Conservation (phyloP, 2,113 vertebrate species). For the Pluvianellus socialis region DNA sequence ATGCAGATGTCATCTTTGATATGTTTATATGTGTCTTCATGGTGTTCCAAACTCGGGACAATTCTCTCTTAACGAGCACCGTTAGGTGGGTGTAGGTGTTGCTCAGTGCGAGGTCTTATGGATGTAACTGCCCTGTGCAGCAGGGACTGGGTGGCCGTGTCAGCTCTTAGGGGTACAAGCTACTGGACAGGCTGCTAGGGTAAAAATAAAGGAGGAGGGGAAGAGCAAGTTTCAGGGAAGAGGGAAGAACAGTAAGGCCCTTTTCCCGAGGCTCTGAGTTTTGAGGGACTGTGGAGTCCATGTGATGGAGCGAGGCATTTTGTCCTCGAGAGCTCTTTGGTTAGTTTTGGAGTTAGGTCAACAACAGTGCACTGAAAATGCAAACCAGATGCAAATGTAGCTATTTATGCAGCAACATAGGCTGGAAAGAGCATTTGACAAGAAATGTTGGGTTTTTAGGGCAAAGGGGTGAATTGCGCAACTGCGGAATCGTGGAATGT, state of each 20-base stretch:
- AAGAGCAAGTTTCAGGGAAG: not conserved
- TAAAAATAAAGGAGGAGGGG: not conserved
- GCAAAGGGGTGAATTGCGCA: not conserved
- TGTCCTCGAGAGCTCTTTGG: not conserved
- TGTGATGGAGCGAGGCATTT: not conserved
- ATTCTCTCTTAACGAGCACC: not conserved
- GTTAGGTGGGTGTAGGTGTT: rapidly evolving
- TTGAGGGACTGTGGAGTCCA: rapidly evolving
- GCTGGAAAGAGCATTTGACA: not conserved
- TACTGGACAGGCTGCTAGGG: not conserved
- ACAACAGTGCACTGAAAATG: not conserved
- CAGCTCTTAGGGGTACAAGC: not conserved
- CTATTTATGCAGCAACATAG: not conserved
- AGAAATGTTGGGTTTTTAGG: not conserved
- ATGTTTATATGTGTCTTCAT: not conserved
- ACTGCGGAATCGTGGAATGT: not conserved
- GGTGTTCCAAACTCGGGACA: rapidly evolving
- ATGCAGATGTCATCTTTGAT: not conserved
- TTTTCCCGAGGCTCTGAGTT: not conserved
- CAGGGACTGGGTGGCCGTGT: not conserved
- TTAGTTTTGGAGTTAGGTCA: slow-evolving; percentile 4
- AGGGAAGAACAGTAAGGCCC: rapidly evolving
- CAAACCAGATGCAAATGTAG: not conserved
- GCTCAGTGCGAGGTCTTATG: rapidly evolving
- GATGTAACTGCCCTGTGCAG: no score